These are phyloP conservation scores for Torymus auratus DNA, from an alignment of 2,888 invertebrate genomes.

Conservation along the genomic window DNA sequence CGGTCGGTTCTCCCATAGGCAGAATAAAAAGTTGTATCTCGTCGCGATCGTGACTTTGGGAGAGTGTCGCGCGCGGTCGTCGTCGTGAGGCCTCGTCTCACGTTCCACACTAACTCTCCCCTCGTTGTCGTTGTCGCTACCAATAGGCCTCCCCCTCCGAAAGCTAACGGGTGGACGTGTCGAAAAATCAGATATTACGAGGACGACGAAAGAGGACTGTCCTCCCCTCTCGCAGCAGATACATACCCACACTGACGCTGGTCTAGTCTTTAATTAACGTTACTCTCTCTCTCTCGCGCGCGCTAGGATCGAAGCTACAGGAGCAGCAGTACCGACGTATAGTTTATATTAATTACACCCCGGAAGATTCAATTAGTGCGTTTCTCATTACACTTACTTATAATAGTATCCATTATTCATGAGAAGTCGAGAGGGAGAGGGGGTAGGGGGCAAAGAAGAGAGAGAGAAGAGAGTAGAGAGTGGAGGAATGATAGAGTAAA, in stretches of 20 bases:
- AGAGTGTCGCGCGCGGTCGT: slow-evolving; percentile 27
- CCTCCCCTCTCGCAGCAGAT: too few species aligned
- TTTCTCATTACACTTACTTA: slow-evolving; percentile 70
- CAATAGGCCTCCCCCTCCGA: slow-evolving; percentile 3
- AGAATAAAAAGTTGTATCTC: slow-evolving; percentile 50
- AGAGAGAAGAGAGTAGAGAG: slow-evolving; percentile 59
- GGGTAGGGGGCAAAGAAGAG: not conserved
- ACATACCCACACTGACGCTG: not conserved
- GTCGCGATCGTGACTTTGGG: slow-evolving; percentile 68
- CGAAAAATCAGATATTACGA: slow-evolving; percentile 60
- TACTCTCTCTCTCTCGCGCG: slow-evolving; percentile 58
- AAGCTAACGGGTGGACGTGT: slow-evolving; percentile 46
- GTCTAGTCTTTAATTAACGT: slow-evolving; percentile 70
- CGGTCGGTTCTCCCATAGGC: not conserved
- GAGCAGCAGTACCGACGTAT: slow-evolving; percentile 47
- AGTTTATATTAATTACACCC: slow-evolving; percentile 75
- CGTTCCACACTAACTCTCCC: slow-evolving; percentile 25
- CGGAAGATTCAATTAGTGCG: slow-evolving; percentile 76
- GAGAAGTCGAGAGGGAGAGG: slow-evolving; percentile 22
- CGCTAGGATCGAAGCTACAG: slow-evolving; percentile 42
- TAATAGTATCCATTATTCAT: slow-evolving; percentile 57
- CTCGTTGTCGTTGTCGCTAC: not conserved
- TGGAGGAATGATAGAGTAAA: slow-evolving; percentile 48
- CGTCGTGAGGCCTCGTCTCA: slow-evolving; percentile 37
- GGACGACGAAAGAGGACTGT: too few species aligned